Evolutionary conservation across 2,888 invertebrate species (phyloP), one percentile per base, ranked within the genome.

Genomic region (Nematopogon swammerdamellus): DNA sequence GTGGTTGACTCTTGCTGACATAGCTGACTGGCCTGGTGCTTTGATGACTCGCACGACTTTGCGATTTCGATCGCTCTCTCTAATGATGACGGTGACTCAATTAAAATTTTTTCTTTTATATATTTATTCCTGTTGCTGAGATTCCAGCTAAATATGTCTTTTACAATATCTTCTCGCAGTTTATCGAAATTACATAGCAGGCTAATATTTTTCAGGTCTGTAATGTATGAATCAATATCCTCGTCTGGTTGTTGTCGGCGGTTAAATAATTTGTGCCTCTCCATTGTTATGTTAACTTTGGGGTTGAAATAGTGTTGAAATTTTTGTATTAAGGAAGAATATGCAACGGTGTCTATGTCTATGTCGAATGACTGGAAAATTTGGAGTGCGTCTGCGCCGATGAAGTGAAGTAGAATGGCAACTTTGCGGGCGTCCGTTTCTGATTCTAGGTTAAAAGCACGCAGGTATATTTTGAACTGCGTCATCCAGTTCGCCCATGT

Each of bases 201-300:
- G 42, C 20, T 49, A 48, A 48, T 50, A 17, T 29, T 16, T 36
- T n/a, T n/a, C n/a, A n/a, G n/a, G n/a, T n/a, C n/a, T n/a, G n/a
- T n/a, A n/a, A n/a, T n/a, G n/a, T n/a, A n/a, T n/a, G n/a, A n/a
- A n/a, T n/a, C n/a, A n/a, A n/a, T n/a, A n/a, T n/a, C n/a, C n/a
- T 53, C 50, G 11, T 50, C 49, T 16, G 30, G 5, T 4, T n/a
- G 19, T 46, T 55, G 53, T 18, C 43, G 20, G 18, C 51, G 16
- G 11, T 51, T 54, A 20, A 55, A 54, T 2, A 55, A 44, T 36
- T 53, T 51, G 29, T 55, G 52, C 11, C 55, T 20, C 47, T 53
- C 50, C 48, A 55, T 51, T 14, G 55, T 53, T 2, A 49, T 44
- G 36, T 53, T 55, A 1, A 52, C 48, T 49, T 50, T 36, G 10